phyloP scores from a whole-genome alignment of 30 jellyfish, hydroid and myxozoan genomes.

The Catostylus mosaicus region DNA sequence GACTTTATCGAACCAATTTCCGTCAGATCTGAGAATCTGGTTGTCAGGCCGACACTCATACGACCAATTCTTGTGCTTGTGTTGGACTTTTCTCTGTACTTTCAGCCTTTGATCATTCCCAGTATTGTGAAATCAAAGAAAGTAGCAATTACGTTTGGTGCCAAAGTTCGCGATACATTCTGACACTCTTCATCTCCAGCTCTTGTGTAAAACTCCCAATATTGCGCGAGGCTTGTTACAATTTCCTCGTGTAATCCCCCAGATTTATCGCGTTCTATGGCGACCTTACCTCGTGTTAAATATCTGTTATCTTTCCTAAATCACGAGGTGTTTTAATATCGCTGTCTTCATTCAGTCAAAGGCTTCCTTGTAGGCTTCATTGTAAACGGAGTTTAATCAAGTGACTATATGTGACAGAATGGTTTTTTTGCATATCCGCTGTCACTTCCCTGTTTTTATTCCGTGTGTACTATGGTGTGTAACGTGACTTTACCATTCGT shows the following conservation, averaged over 20 bases:
- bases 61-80: too few species aligned
- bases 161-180: neutral
- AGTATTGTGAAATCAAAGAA: neutral
- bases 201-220: neutral
- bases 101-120: neutral
- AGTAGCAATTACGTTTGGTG: neutral
- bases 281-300: neutral
- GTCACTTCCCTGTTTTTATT: conserved; percentile 2
- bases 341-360: neutral
- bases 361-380: too few species aligned
- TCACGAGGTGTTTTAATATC: neutral
- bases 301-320: neutral
- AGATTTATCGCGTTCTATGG: too few species aligned
- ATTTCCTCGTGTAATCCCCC: neutral
- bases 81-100: neutral
- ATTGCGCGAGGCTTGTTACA: neutral
- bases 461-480: neutral
- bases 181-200: neutral
- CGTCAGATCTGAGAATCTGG: too few species aligned
- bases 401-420: neutral
- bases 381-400: too few species aligned
- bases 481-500: too few species aligned
- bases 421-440: neutral
- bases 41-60: too few species aligned
- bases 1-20: too few species aligned